A percentile compares a stretch with the other conserved stretches of the same genome.
Evolutionary conservation across 2,113 vertebrate genomes (phyloP).

Genomic region (Bostrychus sinensis): DNA sequence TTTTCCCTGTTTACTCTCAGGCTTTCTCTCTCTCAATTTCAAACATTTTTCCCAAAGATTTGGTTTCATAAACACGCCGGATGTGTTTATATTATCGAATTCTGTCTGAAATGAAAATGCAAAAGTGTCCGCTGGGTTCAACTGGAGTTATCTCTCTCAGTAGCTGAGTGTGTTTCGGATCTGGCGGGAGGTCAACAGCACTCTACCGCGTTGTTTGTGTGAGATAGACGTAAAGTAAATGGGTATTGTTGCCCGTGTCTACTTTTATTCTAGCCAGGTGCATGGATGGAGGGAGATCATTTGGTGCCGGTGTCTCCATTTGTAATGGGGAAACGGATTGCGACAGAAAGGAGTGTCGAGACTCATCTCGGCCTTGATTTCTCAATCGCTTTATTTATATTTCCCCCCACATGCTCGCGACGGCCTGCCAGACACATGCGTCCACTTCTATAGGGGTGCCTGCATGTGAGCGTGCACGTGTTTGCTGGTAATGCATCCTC

Average conservation of each 20-base stretch:
- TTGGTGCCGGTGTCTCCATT: constrained; percentile 25
- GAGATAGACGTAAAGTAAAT: constrained; percentile 57
- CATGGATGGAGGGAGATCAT: constrained; percentile 52
- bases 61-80: constrained; percentile 39
- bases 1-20: constrained; percentile 24
- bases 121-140: constrained; percentile 34
- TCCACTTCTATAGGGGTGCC: not conserved
- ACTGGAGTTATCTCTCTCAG: constrained; percentile 9
- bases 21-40: constrained; percentile 19
- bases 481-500: constrained; percentile 36
- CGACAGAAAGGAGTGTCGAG: constrained; percentile 53
- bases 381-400: constrained; percentile 65
- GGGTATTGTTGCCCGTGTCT: constrained; percentile 59
- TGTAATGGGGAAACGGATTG: constrained; percentile 60
- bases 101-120: constrained; percentile 42
- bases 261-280: constrained; percentile 43
- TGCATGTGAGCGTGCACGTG: not conserved
- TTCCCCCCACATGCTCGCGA: constrained; percentile 35
- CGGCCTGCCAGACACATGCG: constrained; percentile 41
- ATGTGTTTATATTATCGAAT: constrained; percentile 39
- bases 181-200: constrained; percentile 19
- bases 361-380: constrained; percentile 60
- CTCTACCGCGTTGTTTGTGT: constrained; percentile 30
- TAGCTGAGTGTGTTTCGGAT: not conserved
- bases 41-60: constrained; percentile 34